phyloP scores from a whole-genome alignment of 2,888 invertebrate species.

The Ormyrus nitidulus region DNA sequence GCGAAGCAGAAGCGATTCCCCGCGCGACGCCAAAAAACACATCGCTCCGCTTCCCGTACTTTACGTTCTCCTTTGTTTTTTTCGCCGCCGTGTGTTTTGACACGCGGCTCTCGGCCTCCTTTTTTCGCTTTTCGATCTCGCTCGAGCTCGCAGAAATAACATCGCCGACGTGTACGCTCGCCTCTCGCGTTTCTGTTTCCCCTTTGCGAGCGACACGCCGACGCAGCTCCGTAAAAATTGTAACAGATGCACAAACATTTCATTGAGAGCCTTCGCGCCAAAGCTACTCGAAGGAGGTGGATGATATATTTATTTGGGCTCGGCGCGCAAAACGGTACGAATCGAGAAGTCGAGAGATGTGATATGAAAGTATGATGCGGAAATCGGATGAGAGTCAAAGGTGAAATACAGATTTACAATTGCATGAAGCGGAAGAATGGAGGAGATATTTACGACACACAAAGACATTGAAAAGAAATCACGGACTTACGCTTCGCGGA shows the following conservation, averaged over 20 bases:
- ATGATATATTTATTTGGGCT: too few relatives aligned
- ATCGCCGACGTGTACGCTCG: too few relatives aligned
- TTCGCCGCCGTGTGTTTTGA: not conserved
- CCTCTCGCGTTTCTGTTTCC: not conserved
- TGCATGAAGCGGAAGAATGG: not conserved
- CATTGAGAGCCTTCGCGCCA: not conserved
- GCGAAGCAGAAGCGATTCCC: too few relatives aligned
- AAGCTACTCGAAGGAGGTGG: too few relatives aligned
- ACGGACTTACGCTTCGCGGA: conserved; percentile 67
- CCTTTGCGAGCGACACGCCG: not conserved
- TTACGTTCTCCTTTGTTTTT: not conserved
- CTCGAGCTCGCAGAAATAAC: not conserved
- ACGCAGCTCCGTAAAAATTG: conserved; percentile 2
- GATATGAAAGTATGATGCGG: too few relatives aligned
- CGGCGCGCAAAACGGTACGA: too few relatives aligned
- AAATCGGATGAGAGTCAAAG: too few relatives aligned
- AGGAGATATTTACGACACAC: too few relatives aligned
- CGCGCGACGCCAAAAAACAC: not conserved
- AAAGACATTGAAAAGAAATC: not conserved
- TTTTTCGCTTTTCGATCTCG: conserved; percentile 12
- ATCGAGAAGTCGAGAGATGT: too few relatives aligned
- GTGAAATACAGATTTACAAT: too few relatives aligned
- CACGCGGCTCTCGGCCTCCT: not conserved
- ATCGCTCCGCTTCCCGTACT: not conserved
- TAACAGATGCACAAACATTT: conserved; percentile 31